Percentiles rank a stretch among this genome's conserved stretches.
phyloP scores from a whole-genome alignment of 2,888 invertebrate genomes.

The Meta bourneti region DNA sequence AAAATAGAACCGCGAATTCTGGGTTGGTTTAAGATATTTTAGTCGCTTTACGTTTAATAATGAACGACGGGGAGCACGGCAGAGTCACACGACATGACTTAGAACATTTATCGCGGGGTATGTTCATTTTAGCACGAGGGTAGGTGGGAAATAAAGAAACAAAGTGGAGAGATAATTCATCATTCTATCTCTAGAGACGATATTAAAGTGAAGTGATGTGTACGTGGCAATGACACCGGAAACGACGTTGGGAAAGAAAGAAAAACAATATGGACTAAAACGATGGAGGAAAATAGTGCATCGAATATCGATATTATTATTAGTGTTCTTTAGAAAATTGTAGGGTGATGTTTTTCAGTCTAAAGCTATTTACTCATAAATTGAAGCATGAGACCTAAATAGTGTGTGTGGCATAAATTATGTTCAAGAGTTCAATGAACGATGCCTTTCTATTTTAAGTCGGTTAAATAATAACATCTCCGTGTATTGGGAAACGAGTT shows the following conservation, averaged over 20 bases:
- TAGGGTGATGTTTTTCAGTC: neutral
- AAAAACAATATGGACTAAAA: neutral
- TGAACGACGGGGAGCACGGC: neutral
- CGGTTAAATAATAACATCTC: too few species aligned
- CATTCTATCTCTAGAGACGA: neutral
- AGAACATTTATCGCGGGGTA: neutral
- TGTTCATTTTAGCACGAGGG: neutral
- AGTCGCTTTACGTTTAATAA: constrained; percentile 33
- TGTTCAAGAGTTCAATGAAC: too few species aligned
- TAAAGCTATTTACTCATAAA: neutral
- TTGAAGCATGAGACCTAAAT: too few species aligned
- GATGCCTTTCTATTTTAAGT: too few species aligned
- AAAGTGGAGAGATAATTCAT: neutral
- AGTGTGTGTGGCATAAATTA: too few species aligned
- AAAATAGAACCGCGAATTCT: constrained; percentile 35
- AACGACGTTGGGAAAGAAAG: neutral
- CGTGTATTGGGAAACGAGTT: too few species aligned
- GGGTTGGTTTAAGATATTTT: constrained; percentile 31
- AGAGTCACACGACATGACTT: neutral
- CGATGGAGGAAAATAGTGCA: neutral
- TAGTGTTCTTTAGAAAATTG: neutral
- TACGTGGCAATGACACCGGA: neutral
- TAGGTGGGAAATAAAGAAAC: neutral
- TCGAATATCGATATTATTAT: neutral
- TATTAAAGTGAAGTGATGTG: neutral